Evolutionary conservation across 2,888 invertebrate species (phyloP), one percentile per base, ranked within the genome.

Genomic region (Dryomyza anilis): DNA sequence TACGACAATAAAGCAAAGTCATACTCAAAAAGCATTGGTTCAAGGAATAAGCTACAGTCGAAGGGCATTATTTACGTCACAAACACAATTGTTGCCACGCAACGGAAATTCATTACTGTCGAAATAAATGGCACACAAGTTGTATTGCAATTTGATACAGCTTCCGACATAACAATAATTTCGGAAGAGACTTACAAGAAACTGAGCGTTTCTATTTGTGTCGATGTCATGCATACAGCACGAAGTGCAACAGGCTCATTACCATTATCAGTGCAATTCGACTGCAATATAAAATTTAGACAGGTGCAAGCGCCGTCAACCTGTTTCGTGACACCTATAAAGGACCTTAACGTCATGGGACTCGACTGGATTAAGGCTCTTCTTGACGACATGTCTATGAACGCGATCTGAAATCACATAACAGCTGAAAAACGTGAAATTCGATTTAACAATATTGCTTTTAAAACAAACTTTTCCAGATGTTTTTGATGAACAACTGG

Each of bases 121-220:
- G 55, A 59, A 43, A 62, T 72, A 7, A 72, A 71, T 59, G 63
- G 55, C 25, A 57, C 16, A 46, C 36, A 45, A 52, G 8, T 55
- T 27, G 43, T 55, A 19, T 30, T 70, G 8, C 69, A 71, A 23
- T 52, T 70, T 27, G 66, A 68, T 43, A 70, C 68, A 14, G 68
- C 63, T 58, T 68, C 67, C 4, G 69, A 69, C 16, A 69, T 71
- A 50, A 65, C 67, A 1, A 66, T 71, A 3, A 67, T 71, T 19
- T 68, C 70, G 27, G 43, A 70, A 61, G 27, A 46, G 25, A 63
- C 27, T 21, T 71, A 69, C 33, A 30, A 67, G 52, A 61, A 59
- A 23, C 63, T 67, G 10, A 5, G 57, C 25, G 45, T 57, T 10
- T 21, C 58, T 23, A 57, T 61, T 30, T n/a, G 56, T 4, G 52